Evolutionary conservation across 2,888 invertebrate genomes (phyloP).

Genomic region (Terebella lapidaria): DNA sequence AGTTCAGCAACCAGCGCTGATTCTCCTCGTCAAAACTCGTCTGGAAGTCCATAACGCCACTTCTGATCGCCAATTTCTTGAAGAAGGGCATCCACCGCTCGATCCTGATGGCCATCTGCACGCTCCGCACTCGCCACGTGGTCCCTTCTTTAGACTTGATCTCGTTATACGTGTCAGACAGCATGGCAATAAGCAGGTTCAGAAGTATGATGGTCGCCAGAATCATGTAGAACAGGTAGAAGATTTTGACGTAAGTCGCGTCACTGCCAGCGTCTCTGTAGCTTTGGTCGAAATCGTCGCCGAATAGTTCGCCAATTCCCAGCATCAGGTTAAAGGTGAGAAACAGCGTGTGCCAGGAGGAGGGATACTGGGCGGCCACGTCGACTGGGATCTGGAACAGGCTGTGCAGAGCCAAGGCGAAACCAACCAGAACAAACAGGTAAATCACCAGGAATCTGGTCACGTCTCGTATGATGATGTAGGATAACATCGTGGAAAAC

Average conservation of each 20-base stretch:
- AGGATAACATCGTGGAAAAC: slow-evolving; percentile 45
- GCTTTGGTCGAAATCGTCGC: slow-evolving; percentile 27
- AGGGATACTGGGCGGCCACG: slow-evolving; percentile 28
- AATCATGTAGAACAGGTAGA: slow-evolving; percentile 44
- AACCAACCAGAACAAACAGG: slow-evolving; percentile 43
- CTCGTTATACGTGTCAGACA: slow-evolving; percentile 34
- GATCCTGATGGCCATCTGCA: slow-evolving; percentile 36
- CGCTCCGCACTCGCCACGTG: slow-evolving; percentile 44
- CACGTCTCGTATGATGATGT: slow-evolving; percentile 46
- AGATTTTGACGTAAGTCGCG: slow-evolving; percentile 27
- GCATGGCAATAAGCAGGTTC: slow-evolving; percentile 34
- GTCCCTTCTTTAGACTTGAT: slow-evolving; percentile 35
- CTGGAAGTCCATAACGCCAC: slow-evolving; percentile 10
- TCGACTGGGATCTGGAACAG: slow-evolving; percentile 34
- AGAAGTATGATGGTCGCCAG: slow-evolving; percentile 31
- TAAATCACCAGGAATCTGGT: slow-evolving; percentile 44
- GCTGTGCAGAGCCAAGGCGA: slow-evolving; percentile 43
- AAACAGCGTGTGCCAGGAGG: slow-evolving; percentile 37
- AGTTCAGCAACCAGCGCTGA: slow-evolving; percentile 14
- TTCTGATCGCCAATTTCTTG: slow-evolving; percentile 6
- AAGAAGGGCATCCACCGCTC: slow-evolving; percentile 19
- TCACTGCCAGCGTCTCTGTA: slow-evolving; percentile 28
- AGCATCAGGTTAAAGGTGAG: slow-evolving; percentile 47
- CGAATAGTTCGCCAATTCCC: slow-evolving; percentile 42
- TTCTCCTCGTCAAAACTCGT: slow-evolving; percentile 9